Conservation (phyloP, 2,797 vertebrate genomes). For the Falco naumanni region DNA sequence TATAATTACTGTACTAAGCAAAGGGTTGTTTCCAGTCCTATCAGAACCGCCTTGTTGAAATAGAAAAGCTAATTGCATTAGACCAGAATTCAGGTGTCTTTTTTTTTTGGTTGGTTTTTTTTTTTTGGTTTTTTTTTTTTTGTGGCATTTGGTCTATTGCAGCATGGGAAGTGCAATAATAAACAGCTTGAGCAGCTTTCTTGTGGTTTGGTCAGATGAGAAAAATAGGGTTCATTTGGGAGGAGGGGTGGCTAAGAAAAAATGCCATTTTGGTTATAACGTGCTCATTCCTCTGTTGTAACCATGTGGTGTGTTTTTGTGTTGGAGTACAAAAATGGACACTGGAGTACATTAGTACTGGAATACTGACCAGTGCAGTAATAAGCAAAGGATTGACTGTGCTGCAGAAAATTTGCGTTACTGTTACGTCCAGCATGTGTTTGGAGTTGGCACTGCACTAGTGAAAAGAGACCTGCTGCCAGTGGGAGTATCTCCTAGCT, state of each 20-base stretch:
- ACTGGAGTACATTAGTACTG: background rate
- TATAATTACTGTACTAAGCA: background rate
- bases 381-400: background rate
- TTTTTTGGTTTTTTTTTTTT: background rate
- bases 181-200: background rate
- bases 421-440: accelerated
- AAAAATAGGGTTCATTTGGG: background rate
- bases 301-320: background rate
- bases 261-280: background rate
- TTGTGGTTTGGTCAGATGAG: background rate
- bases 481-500: background rate
- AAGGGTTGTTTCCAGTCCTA: background rate
- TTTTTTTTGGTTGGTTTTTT: background rate
- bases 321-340: background rate
- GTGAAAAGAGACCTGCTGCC: background rate
- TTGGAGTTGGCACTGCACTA: background rate
- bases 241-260: background rate
- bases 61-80: background rate
- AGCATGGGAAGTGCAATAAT: background rate
- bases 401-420: background rate
- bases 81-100: background rate
- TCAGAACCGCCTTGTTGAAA: background rate
- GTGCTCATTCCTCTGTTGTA: background rate
- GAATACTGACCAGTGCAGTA: too few relatives aligned
- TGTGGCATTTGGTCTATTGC: background rate